Conservation (phyloP, 2,797 vertebrate genomes). For the Macropus fuliginosus region DNA sequence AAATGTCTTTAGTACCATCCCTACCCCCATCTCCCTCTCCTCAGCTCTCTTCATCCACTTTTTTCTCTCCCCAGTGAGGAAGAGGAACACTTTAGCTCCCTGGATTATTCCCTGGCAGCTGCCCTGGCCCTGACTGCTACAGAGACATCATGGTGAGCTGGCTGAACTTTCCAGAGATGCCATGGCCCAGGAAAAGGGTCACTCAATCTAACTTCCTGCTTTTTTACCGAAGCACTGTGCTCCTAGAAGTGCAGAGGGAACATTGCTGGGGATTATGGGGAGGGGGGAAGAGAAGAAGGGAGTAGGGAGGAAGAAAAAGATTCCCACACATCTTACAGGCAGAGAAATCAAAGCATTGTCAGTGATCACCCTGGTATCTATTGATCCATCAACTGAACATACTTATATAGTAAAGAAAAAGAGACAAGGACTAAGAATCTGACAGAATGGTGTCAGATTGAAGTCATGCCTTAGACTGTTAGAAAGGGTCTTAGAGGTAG, state of each 20-base stretch:
- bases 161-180: background rate
- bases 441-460: background rate
- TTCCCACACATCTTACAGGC: background rate
- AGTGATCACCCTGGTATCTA: background rate
- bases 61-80: conserved; percentile 80
- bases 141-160: conserved; percentile 80
- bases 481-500: background rate
- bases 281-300: background rate
- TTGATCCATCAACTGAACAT: background rate
- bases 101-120: conserved; percentile 83
- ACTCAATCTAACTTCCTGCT: background rate
- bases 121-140: conserved; percentile 83
- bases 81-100: conserved; percentile 81
- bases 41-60: background rate
- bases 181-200: background rate
- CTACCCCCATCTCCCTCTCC: background rate
- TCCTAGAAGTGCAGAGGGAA: background rate
- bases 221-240: background rate
- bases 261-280: background rate
- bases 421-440: background rate
- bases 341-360: background rate
- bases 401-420: background rate
- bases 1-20: background rate
- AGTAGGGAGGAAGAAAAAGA: background rate
- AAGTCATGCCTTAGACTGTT: background rate